These are phyloP conservation scores for Drepana arcuata DNA, from an alignment of 1,140 invertebrate genomes.

Conservation along the genomic window DNA sequence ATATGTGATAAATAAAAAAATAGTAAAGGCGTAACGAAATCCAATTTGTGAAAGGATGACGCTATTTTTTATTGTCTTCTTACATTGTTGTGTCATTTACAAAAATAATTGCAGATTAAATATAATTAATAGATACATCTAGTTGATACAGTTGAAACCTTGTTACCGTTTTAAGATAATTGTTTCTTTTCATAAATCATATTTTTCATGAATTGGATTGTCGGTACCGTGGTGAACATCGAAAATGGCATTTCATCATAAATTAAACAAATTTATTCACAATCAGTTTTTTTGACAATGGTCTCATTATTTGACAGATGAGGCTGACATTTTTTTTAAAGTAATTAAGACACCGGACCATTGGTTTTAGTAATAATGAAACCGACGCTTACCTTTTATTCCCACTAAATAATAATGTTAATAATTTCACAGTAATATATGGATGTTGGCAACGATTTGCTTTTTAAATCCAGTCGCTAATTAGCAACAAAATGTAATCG, in stretches of 20 bases:
- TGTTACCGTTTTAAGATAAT: conserved; percentile 49
- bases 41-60: conserved; percentile 47
- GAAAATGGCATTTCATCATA: conserved; percentile 27
- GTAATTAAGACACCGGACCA: no score
- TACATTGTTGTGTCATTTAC: conserved; percentile 19
- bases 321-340: no score
- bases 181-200: no score
- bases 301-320: no score
- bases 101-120: conserved; percentile 21
- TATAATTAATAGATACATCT: conserved; percentile 32
- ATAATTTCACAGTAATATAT: conserved; percentile 25
- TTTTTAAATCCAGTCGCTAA: conserved; percentile 61
- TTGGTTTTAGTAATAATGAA: no score
- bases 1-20: conserved; percentile 44
- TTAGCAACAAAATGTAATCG: conserved; percentile 49
- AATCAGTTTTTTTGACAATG: no score
- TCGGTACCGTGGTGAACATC: conserved; percentile 33
- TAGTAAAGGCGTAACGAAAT: conserved; percentile 28
- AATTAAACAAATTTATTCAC: no score
- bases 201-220: conserved; percentile 50
- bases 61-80: conserved; percentile 23
- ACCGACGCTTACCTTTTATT: no score
- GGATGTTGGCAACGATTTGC: conserved; percentile 39
- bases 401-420: conserved; percentile 19
- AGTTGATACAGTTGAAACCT: conserved; percentile 35